Percentiles rank a stretch among this genome's conserved stretches.
Conservation (phyloP, 2,797 vertebrate species). For the Babyrousa celebensis region DNA sequence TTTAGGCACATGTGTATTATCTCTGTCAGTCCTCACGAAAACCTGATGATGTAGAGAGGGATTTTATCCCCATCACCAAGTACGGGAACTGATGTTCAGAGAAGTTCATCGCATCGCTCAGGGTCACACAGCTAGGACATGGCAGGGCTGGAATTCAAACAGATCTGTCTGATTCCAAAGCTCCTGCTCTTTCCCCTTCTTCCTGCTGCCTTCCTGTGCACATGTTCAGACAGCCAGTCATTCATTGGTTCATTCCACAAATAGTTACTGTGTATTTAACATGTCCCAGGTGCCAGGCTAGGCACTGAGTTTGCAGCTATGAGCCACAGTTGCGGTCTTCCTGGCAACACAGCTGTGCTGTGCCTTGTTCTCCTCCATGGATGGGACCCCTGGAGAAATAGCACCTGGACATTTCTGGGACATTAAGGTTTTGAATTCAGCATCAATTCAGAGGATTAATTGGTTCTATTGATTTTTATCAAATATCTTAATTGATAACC, state of each 20-base stretch:
- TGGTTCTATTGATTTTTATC: conserved; percentile 36
- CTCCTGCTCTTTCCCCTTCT: not conserved
- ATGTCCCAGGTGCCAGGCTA: not conserved
- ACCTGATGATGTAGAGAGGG: not conserved
- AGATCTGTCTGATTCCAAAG: not conserved
- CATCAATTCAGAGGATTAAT: conserved; percentile 43
- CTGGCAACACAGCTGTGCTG: not conserved
- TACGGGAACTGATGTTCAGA: not conserved
- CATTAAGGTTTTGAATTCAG: not conserved
- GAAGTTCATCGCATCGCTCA: not conserved
- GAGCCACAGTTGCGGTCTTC: not conserved
- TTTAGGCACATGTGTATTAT: not conserved
- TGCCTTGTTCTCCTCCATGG: not conserved
- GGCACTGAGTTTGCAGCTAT: too few species aligned
- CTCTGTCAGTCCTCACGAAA: not conserved
- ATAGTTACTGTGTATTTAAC: not conserved
- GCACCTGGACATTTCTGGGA: not conserved
- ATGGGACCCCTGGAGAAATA: not conserved
- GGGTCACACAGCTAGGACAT: not conserved
- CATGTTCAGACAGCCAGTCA: not conserved
- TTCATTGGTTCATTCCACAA: not conserved
- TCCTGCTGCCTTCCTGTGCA: not conserved
- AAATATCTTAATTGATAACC: not conserved
- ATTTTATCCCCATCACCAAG: not conserved
- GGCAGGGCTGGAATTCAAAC: not conserved